These are phyloP conservation scores for Orthonyx spaldingii DNA, from an alignment of 2,113 vertebrate species.

Conservation along the genomic window DNA sequence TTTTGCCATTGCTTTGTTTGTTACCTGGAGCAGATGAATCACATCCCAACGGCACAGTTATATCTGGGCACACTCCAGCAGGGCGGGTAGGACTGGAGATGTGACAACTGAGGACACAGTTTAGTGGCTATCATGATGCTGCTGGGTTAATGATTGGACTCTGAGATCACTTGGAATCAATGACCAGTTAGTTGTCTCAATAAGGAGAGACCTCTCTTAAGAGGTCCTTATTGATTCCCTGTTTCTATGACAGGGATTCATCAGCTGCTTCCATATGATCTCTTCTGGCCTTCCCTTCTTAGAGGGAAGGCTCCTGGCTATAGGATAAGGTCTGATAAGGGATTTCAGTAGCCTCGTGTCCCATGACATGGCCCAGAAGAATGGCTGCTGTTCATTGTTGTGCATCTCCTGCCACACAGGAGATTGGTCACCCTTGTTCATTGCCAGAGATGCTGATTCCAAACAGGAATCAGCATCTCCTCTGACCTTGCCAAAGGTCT, in stretches of 20 bases:
- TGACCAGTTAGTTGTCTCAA: neutral
- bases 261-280: neutral
- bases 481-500: neutral
- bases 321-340: neutral
- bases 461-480: neutral
- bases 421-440: neutral
- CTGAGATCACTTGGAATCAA: neutral
- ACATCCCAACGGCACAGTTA: fast-evolving
- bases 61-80: neutral
- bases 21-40: neutral
- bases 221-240: neutral
- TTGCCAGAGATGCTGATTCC: neutral
- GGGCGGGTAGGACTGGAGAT: neutral
- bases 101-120: too few relatives aligned
- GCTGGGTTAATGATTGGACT: neutral
- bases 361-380: neutral
- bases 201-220: too few relatives aligned
- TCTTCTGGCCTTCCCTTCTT: neutral
- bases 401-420: neutral
- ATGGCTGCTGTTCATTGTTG: neutral
- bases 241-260: neutral
- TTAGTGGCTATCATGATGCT: neutral
- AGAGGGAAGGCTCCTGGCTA: neutral
- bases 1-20: neutral
- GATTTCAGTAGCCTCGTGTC: neutral